Percentiles rank a stretch among this genome's conserved stretches.
phyloP scores from a whole-genome alignment of 2,888 invertebrate species.

The Drosophila mercatorum region DNA sequence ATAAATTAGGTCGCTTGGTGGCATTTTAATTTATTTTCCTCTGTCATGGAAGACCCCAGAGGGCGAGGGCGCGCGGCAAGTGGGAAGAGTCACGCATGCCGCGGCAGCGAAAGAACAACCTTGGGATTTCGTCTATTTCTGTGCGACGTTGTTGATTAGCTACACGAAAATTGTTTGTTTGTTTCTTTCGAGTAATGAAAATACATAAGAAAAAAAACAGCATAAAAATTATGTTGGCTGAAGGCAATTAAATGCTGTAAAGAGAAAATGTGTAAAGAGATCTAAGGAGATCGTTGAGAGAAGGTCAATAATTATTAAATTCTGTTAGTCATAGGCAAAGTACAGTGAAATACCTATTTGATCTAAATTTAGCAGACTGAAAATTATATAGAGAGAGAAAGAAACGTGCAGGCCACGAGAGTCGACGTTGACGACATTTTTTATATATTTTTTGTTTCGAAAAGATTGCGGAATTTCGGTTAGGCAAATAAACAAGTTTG shows the following conservation, averaged over 20 bases:
- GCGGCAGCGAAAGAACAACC: slow-evolving; percentile 44
- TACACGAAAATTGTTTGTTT: slow-evolving; percentile 48
- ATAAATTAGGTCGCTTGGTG: slow-evolving; percentile 47
- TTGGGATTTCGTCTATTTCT: slow-evolving; percentile 52
- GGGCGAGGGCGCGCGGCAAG: not conserved
- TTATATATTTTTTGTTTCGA: slow-evolving; percentile 4
- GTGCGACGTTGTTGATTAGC: slow-evolving; percentile 44
- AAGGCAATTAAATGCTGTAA: not conserved
- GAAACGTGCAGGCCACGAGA: slow-evolving; percentile 72
- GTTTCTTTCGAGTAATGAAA: not conserved
- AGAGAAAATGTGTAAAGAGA: not conserved
- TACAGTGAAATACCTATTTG: slow-evolving; percentile 9
- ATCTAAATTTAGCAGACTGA: slow-evolving; percentile 31
- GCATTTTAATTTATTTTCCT: slow-evolving; percentile 43
- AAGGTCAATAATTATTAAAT: slow-evolving; percentile 1
- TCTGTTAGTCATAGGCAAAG: not conserved
- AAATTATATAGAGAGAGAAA: not conserved
- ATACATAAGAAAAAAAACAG: not conserved
- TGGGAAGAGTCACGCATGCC: slow-evolving; percentile 34
- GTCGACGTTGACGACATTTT: slow-evolving; percentile 28
- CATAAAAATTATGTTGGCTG: not conserved
- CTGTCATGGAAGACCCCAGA: slow-evolving; percentile 23
- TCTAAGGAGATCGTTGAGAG: not conserved
- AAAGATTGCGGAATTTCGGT: slow-evolving; percentile 57
- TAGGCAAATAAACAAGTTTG: slow-evolving; percentile 59